phyloP scores from a whole-genome alignment of 2,888 invertebrate genomes.

The Drosophila vallismaia region DNA sequence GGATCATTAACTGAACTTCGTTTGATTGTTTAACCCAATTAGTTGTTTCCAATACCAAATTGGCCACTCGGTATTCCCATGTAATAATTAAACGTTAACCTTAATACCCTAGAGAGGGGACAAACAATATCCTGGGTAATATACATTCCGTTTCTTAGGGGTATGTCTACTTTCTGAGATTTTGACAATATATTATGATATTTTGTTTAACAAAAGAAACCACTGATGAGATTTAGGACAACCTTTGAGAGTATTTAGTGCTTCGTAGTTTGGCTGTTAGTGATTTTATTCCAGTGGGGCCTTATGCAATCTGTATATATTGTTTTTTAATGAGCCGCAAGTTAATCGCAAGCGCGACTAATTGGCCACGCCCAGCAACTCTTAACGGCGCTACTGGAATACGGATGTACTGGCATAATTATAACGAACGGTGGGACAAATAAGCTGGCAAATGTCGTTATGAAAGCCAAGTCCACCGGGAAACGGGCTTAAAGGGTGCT shows the following conservation, averaged over 20 bases:
- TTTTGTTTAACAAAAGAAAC: not conserved
- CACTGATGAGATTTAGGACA: constrained; percentile 11
- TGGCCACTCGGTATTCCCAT: constrained; percentile 58
- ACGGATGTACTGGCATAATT: constrained; percentile 61
- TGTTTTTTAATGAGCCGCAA: constrained; percentile 79
- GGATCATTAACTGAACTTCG: constrained; percentile 36
- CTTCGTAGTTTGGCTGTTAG: not conserved
- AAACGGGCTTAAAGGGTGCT: not conserved
- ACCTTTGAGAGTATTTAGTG: constrained; percentile 8
- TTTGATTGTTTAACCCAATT: constrained; percentile 49
- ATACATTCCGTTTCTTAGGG: not conserved
- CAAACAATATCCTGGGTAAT: not conserved
- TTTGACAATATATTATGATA: not conserved
- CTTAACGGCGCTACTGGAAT: constrained; percentile 17
- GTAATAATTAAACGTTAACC: constrained; percentile 61
- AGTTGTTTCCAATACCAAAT: constrained; percentile 58
- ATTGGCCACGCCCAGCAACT: constrained; percentile 61
- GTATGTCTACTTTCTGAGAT: not conserved
- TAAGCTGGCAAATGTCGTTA: constrained; percentile 43
- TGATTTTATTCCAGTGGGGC: constrained; percentile 1
- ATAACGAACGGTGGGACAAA: constrained; percentile 51
- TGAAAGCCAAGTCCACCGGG: constrained; percentile 20
- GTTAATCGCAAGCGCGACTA: constrained; percentile 73
- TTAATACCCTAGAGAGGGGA: constrained; percentile 9
- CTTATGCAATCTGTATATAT: constrained; percentile 74